Evolutionary conservation across 2,113 vertebrate genomes (phyloP), one percentile per base, ranked within the genome.

Genomic region (Pachypanchax playfairii): DNA sequence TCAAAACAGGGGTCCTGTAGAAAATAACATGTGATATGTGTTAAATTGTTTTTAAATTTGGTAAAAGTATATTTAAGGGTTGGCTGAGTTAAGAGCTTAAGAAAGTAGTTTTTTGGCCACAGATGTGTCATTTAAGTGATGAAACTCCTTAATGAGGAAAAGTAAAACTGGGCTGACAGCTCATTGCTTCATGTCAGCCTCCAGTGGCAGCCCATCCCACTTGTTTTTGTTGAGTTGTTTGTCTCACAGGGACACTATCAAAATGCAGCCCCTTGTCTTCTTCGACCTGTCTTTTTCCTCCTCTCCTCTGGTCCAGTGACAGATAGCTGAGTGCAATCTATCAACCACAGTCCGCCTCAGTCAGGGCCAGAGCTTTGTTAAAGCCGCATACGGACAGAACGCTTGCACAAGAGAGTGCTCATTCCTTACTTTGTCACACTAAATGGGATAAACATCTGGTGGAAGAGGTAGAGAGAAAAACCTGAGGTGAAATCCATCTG

Each of bases 81-180:
- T 3, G 24, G 59, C 65, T 13, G 9, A 68, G 44, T 21, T 6
- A 24, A 43, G 61, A 70, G 60, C 43, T 43, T 66, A 60, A 33
- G 10, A 51, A 31, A 76, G 48, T 54, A 31, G 56, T 56, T 81
- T 82, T 64, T 42, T 51, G 53, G 56, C 50, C 26, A 49, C 38
- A 71, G 47, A 71, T 39, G 71, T 60, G 44, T 58, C 64, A 73
- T 74, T 83, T 74, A 50, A 70, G 60, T 79, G 71, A 70, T 70
- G 80, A n/a, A 68, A 78, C 75, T 80, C 68, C 48, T 78, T 89
- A 85, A 87, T 87, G 77, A 81, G 79, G 60, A 75, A 67, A 79
- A 85, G 78, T 68, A 77, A 82, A 84, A 81, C 69, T 31, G 51
- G 56, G 48, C 62, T 84, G 87, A 75, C 85, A 87, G 80, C 70